A percentile compares a stretch with the other conserved stretches of the same genome.
phyloP scores from a whole-genome alignment of 2,888 invertebrate genomes.

The Brachyptera risi region DNA sequence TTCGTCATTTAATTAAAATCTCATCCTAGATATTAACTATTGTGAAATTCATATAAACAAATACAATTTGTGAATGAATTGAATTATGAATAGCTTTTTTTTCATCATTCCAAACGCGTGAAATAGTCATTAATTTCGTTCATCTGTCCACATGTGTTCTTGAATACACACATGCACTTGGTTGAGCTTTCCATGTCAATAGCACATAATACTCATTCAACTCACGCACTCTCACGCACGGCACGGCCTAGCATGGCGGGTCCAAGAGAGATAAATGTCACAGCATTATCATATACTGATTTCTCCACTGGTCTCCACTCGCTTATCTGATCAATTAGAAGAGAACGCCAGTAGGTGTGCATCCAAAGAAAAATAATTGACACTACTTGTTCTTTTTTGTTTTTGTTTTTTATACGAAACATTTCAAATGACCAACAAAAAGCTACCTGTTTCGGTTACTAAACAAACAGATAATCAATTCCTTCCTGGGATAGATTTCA shows the following conservation, averaged over 20 bases:
- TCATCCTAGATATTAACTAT: too few relatives aligned
- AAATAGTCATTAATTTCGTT: neutral
- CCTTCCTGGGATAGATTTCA: neutral
- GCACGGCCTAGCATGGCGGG: neutral
- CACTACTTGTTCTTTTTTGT: neutral
- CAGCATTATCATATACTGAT: too few relatives aligned
- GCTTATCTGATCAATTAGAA: slow-evolving; percentile 17
- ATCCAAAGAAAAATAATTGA: neutral
- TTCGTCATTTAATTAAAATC: too few relatives aligned
- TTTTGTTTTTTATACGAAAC: too few relatives aligned
- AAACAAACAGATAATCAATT: neutral
- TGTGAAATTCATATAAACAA: too few relatives aligned
- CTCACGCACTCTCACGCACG: neutral
- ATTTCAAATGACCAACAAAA: neutral
- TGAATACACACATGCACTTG: slow-evolving; percentile 2
- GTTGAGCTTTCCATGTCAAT: neutral
- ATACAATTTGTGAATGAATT: too few relatives aligned
- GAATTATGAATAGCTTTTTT: neutral
- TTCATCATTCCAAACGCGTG: neutral
- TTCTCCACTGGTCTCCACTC: neutral
- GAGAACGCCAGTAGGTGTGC: neutral
- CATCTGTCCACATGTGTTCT: slow-evolving; percentile 7
- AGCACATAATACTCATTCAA: neutral
- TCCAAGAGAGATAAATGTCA: too few relatives aligned
- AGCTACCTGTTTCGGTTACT: slow-evolving; percentile 1